Evolutionary conservation across 2,797 vertebrate genomes (phyloP).

Genomic region (Acropternis orthonyx): DNA sequence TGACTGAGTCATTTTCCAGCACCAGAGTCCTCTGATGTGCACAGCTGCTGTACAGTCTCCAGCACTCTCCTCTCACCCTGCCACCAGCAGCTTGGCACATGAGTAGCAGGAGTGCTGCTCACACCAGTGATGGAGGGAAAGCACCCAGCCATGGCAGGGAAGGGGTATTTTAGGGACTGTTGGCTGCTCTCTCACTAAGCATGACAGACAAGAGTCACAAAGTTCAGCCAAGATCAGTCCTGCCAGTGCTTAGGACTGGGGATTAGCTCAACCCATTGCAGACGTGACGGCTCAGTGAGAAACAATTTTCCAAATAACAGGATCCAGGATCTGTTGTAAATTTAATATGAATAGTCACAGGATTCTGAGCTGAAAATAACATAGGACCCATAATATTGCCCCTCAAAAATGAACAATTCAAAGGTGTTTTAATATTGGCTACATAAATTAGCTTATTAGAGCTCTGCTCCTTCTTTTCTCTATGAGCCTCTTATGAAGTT

Average conservation of each 20-base stretch:
- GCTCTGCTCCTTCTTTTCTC: not conserved
- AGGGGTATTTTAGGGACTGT: not conserved
- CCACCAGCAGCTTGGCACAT: rapidly evolving
- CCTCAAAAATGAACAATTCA: not conserved
- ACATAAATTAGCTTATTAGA: not conserved
- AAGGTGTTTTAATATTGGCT: not conserved
- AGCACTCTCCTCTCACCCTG: not conserved
- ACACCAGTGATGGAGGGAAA: not conserved
- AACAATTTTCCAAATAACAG: constrained; percentile 22
- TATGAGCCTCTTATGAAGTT: not conserved
- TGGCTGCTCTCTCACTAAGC: not conserved
- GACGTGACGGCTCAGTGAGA: not conserved
- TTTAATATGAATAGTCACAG: not conserved
- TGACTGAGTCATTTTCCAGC: not conserved
- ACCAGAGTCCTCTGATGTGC: not conserved
- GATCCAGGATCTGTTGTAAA: not conserved
- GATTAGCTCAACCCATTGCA: not conserved
- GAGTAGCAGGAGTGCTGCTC: not conserved
- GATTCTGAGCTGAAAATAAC: not conserved
- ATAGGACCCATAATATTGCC: not conserved
- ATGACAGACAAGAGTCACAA: not conserved
- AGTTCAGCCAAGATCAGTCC: constrained; percentile 20
- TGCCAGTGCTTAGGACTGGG: not conserved
- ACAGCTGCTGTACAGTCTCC: not conserved
- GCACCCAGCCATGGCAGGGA: rapidly evolving